Base-by-base conservation (phyloP, 2,113 vertebrate species). In the Datnioides undecimradiatus region DNA sequence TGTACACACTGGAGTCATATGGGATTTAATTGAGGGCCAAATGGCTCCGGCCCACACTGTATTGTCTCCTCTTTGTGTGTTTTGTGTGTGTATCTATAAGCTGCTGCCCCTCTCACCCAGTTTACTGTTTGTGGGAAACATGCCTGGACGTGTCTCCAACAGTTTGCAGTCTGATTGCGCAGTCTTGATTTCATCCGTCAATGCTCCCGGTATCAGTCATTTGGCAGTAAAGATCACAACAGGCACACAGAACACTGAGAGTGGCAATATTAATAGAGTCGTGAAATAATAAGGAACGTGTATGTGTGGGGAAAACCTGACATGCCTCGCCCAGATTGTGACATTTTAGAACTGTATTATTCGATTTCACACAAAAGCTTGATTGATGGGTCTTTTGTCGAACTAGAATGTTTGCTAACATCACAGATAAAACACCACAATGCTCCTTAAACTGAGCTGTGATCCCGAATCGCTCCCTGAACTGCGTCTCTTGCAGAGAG, bases 11-110 rank as follows among this genome's bases (percentile, higher is more conserved):
- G 8, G 41, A 54, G 23, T 88, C 40, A 14, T 72, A 71, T 73
- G 57, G 54, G 67, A 71, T 84, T 76, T 75, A 83, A 86, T 80
- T 81, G 51, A 67, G 25, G 43, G 49, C 23, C 17, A 10, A 34
- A 55, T 46, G 62, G 52, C 33, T 40, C 1, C 81, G 38, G 49
- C 45, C 46, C 46, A 71, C 46, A 2, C 17, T 33, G 13, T 33
- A n/a, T 27, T 21, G 27, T 59, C 5, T n/a, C 14, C 13, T 68
- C 38, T 68, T 57, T 31, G 48, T 25, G 23, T 27, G 33, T 51
- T 54, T 10, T 52, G 11, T 38, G 29, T 21, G 29, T 67, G 12
- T 49, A 6, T 55, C n/a, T n/a, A n/a, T n/a, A n/a, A n/a, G 17
- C 13, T 29, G 5, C 13, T 21, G 21, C 14, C 5, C 33, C 6